Evolutionary conservation across 2,888 invertebrate species (phyloP).

Genomic region (Lumbricus terrestris): DNA sequence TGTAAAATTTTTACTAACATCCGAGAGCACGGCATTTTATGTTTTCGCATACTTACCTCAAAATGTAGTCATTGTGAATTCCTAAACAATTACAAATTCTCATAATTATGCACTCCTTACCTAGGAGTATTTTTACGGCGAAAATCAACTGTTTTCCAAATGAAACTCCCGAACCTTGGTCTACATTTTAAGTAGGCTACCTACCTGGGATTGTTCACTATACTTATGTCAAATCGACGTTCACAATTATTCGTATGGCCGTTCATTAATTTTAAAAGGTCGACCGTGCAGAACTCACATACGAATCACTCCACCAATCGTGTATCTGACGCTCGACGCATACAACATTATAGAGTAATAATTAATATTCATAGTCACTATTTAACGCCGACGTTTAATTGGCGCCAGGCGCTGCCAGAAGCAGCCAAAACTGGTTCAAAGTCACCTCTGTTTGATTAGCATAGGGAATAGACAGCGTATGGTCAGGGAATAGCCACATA

Average conservation of each 20-base stretch:
- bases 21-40: too few relatives aligned
- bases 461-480: background rate
- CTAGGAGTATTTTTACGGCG: background rate
- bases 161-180: background rate
- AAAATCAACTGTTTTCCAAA: background rate
- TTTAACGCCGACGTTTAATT: too few relatives aligned
- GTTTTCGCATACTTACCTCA: too few relatives aligned
- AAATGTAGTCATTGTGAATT: too few relatives aligned
- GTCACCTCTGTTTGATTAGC: background rate
- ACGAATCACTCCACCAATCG: background rate
- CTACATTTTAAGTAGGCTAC: background rate
- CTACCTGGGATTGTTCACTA: background rate
- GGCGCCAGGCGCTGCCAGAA: background rate
- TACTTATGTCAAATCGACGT: background rate
- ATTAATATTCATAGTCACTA: background rate
- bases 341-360: too few relatives aligned
- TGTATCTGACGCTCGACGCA: too few relatives aligned
- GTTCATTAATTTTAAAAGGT: background rate
- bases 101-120: background rate
- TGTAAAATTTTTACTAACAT: too few relatives aligned
- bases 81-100: too few relatives aligned
- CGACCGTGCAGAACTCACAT: background rate
- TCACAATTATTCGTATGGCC: background rate
- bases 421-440: background rate
- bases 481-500: background rate